Base-by-base conservation (phyloP, 2,888 invertebrate species). In the Rotaria sp. region DNA sequence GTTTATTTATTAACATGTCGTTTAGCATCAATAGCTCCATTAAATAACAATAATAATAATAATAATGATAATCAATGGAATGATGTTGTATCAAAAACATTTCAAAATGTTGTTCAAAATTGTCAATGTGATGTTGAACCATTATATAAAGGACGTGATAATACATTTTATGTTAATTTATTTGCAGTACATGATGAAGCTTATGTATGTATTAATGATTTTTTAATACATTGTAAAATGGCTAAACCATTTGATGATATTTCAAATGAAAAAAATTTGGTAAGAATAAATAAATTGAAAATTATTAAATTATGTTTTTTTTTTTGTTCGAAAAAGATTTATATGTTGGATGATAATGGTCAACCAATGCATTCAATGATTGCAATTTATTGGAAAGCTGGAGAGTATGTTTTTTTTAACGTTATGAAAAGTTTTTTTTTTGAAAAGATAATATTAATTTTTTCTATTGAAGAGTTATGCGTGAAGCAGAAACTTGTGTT, bases 91-190 rank as follows among this genome's bases (percentile, higher is more conserved):
- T n/a, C 11, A n/a, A 80, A 80, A 80, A 80, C 80, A 4, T 80
- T 80, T 80, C 80, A 80, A 45, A 80, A 80, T 45, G 80, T 80
- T 80, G 45, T 80, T n/a, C 24, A 80, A 7, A 45, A 80, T 80
- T 45, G 80, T 45, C 80, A 41, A 80, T 41, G 45, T 45, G 80
- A 80, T 45, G 45, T 80, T 41, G 80, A 80, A 80, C 26, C 45
- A n/a, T 80, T 80, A 15, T 45, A 80, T n/a, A 45, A 45, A 45
- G 80, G 45, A 45, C 45, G 45, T 26, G 45, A 80, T 45, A 80
- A 80, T 80, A 45, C n/a, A n/a, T 80, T 45, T n/a, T 45, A 45
- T n/a, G 80, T 80, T 5, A 80, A 80, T 80, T 80, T 80, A 80
- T 80, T 80, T 45, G 45, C 45, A 11, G 26, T n/a, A 26, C 80